Percentiles rank a stretch among this genome's conserved stretches.
phyloP scores from a whole-genome alignment of 2,888 invertebrate genomes.

The Pseudanteris insignis region DNA sequence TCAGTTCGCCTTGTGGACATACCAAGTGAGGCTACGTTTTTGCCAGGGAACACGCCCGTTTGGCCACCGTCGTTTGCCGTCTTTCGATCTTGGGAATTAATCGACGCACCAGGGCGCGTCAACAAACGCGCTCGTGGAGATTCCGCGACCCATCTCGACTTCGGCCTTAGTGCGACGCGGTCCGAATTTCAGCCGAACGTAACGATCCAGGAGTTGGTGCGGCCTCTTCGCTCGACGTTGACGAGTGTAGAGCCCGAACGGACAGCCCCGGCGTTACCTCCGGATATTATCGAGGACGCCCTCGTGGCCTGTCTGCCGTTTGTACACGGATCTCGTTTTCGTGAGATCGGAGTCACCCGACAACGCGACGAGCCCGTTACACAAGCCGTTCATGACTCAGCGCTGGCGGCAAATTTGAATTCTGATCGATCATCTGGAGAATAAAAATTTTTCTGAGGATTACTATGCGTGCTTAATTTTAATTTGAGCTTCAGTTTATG shows the following conservation, averaged over 20 bases:
- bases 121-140: too few relatives aligned
- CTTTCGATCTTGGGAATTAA: too few relatives aligned
- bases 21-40: conserved; percentile 29
- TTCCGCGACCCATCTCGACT: neutral
- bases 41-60: conserved; percentile 27
- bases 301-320: neutral
- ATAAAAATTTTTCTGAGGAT: too few relatives aligned
- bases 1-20: conserved; percentile 32
- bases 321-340: neutral
- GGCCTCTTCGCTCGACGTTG: conserved; percentile 12
- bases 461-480: too few relatives aligned
- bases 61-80: conserved; percentile 5
- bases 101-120: conserved; percentile 5
- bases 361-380: neutral
- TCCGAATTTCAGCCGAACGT: neutral
- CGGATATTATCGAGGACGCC: conserved; percentile 5
- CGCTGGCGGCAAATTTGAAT: conserved; percentile 35
- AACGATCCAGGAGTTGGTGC: conserved; percentile 1
- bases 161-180: conserved; percentile 1
- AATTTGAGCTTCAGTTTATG: too few relatives aligned
- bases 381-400: conserved; percentile 16
- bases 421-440: conserved; percentile 1
- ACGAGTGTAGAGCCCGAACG: neutral
- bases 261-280: neutral
- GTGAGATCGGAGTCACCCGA: neutral